A percentile compares a stretch with the other conserved stretches of the same genome.
phyloP scores from a whole-genome alignment of 2,113 vertebrate genomes.

The Apaloderma vittatum region DNA sequence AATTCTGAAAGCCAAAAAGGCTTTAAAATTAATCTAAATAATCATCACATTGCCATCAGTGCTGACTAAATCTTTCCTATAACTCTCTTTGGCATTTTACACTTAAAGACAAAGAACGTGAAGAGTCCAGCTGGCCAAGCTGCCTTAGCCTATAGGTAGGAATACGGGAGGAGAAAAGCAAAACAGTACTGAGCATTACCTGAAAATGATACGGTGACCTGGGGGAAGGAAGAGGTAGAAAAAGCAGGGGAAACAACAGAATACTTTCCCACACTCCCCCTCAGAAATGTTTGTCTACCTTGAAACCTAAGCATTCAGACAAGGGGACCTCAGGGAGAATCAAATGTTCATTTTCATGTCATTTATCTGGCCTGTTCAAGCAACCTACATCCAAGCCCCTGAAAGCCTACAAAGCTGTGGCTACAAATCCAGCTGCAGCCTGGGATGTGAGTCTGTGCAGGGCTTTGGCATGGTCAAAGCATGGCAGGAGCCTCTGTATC shows the following conservation, averaged over 20 bases:
- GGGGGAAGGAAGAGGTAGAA: neutral
- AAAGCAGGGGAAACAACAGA: neutral
- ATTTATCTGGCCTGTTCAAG: neutral
- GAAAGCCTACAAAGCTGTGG: neutral
- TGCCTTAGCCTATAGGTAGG: neutral
- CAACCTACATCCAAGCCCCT: neutral
- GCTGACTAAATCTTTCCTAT: neutral
- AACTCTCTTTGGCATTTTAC: neutral
- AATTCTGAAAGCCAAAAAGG: neutral
- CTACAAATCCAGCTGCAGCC: neutral
- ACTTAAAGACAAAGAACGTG: neutral
- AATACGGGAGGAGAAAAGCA: neutral
- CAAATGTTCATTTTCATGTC: neutral
- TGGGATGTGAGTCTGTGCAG: neutral
- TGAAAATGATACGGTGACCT: neutral
- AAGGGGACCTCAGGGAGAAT: neutral
- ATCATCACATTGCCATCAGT: neutral
- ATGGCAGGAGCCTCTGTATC: neutral
- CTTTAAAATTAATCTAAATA: neutral
- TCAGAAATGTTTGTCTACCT: neutral
- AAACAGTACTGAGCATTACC: neutral
- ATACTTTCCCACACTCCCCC: rapidly evolving
- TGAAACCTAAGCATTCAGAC: neutral
- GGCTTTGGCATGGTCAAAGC: neutral
- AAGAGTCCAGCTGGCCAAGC: neutral